Base-by-base conservation (phyloP, 1,140 invertebrate species). In the Camponotus vicinus region DNA sequence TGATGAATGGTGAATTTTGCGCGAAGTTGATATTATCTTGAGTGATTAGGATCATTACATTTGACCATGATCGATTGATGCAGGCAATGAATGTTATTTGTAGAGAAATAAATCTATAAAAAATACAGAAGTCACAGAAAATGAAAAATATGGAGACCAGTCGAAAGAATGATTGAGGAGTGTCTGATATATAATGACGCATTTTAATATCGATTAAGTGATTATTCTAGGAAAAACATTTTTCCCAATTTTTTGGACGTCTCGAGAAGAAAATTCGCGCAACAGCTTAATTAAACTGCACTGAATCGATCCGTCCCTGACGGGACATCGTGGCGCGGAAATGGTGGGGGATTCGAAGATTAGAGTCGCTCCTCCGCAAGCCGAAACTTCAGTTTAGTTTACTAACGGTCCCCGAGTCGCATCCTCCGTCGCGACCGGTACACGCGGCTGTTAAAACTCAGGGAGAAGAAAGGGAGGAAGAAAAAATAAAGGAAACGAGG, bases 331-430 rank as follows among this genome's bases (percentile, higher is more conserved):
- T 91, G 88, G 77, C 91, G 91, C 90, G 85, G 87, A 92, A 89
- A 85, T 89, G 88, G 92, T 92, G 92, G 92, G 92, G 92, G 90
- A 91, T 90, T 91, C 88, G 88, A 93, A 93, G 92, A 93, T 92
- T 93, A 93, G 87, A 90, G 86, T 92, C 84, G 88, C 85, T 89
- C 90, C 88, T 91, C 83, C 82, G 89, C 82, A 80, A 91, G 89
- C 66, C 89, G 84, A 89, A 90, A 85, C 57, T 84, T 89, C 89
- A 89, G 88, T 90, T 87, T 85, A 55, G 89, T 89, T 89, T 80
- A 87, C 79, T 69, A 87, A 71, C 67, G 78, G 45, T 78, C 57
- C 79, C 52, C 78, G 79, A 73, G 88, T 52, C 63, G 55, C 40
- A 66, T 79, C 70, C 61, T 87, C 80, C 11, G 18, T 3, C 37